These are phyloP conservation scores for Andricus curvator DNA, from an alignment of 2,888 invertebrate species.

Conservation along the genomic window DNA sequence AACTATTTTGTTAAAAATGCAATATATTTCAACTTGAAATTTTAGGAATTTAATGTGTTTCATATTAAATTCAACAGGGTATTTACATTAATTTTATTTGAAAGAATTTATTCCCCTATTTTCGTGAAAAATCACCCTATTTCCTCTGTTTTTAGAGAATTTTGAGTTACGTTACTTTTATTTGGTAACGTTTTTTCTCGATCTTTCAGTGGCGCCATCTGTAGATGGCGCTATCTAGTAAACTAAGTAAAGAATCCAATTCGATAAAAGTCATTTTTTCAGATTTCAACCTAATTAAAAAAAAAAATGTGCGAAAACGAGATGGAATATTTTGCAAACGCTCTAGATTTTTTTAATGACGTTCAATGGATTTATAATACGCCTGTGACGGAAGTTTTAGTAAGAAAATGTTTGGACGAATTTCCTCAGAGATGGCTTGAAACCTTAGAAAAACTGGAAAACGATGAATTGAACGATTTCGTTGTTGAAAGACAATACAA, in stretches of 20 bases:
- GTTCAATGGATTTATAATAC: slow-evolving; percentile 83
- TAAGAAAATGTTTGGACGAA: slow-evolving; percentile 79
- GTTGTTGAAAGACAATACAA: slow-evolving; percentile 64
- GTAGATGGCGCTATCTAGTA: no score
- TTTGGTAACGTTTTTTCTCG: no score
- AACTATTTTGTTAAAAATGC: no score
- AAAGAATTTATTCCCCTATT: no score
- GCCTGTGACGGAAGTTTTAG: slow-evolving; percentile 84
- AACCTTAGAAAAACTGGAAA: slow-evolving; percentile 76
- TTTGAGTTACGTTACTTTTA: no score
- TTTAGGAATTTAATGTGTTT: no score
- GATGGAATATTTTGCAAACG: slow-evolving; percentile 80
- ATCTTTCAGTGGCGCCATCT: neutral
- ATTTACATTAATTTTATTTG: no score
- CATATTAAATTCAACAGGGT: no score
- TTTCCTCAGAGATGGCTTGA: slow-evolving; percentile 81
- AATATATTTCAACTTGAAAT: no score
- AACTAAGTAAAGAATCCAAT: neutral
- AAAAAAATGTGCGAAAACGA: slow-evolving; percentile 49
- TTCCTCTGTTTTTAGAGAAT: no score
- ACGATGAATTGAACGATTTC: slow-evolving; percentile 79
- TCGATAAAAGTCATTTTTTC: neutral
- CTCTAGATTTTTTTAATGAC: slow-evolving; percentile 81
- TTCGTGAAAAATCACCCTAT: no score
- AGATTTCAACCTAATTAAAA: neutral